Evolutionary conservation across 2,797 vertebrate species (phyloP), one percentile per base, ranked within the genome.

Genomic region (Coregonus sp.): DNA sequence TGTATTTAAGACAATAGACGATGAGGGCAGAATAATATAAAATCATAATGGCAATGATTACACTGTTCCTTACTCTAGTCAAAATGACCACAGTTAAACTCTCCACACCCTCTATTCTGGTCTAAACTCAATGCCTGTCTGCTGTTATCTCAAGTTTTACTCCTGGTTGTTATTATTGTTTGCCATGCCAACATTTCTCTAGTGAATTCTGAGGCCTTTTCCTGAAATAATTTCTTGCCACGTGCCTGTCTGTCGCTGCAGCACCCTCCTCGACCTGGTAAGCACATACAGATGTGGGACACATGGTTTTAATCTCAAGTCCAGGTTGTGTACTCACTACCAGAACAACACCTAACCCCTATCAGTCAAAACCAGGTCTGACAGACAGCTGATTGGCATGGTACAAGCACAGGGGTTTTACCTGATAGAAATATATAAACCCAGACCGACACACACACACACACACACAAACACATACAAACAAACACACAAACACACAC

Each of bases 331-430:
- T 86, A 74, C 85, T 85, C 78, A 82, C 84, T 79, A 80, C 86
- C 76, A 87, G 88, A 89, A 87, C 88, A 77, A 83, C 29, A 59
- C 84, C 65, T 29, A 77, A 86, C 77, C 81, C 70, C 73, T 84
- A 86, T 82, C 86, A 84, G 85, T 72, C 85, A 77, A 77, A 90
- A 82, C 83, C 78, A 70, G 87, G 92, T 93, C 91, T 93, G 92
- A 93, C 93, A 93, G 92, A 89, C 90, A 85, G 87, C 91, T 94
- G 93, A 94, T 94, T 93, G 92, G 92, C 94, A 94, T 92, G 94
- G 93, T 91, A 90, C 92, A 80, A 86, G 90, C 84, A 90, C 90
- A 87, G 54, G 40, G 67, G 89, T 93, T 94, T 91, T 5, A 15
- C 31, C 71, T 31, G 16, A 56, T 65, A 65, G 1, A n/a, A 51